Base-by-base conservation (phyloP, 2,888 invertebrate species). In the Drosophila acutilabella region DNA sequence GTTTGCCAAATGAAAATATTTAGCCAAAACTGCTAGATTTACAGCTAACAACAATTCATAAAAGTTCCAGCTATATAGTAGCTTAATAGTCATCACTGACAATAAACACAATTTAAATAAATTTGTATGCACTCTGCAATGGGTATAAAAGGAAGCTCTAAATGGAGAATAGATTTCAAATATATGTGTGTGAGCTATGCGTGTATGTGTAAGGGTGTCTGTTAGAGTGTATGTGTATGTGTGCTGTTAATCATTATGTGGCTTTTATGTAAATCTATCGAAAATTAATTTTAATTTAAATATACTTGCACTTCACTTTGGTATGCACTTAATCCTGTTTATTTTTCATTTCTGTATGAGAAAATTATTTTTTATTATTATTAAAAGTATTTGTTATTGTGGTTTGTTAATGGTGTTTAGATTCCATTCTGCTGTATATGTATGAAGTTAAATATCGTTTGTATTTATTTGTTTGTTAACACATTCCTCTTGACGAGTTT, bases 401-500 rank as follows among this genome's bases (percentile, higher is more conserved):
- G 18, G 18, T 23, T 62, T 38, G 38, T 74, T 51, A 8, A 30
- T 58, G 38, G 26, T 16, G 62, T 44, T 47, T 23, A 62, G 44
- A 60, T 67, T 76, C 62, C 20, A 48, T 66, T 56, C 23, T 67
- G 74, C 50, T 75, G 83, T 75, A 69, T 59, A 18, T 68, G 62
- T 69, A 67, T 78, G 69, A 66, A 66, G 50, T 74, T 80, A 69
- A 72, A 79, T 82, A 81, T 71, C 61, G 26, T 70, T 84, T 75
- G 36, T 36, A 61, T 54, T 73, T 51, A 48, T 64, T 60, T 64
- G 58, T 75, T 80, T 85, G 77, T 85, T 89, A 90, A 90, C 90
- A 89, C 90, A 89, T 89, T 89, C 80, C 89, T 88, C 89, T 89
- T 90, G 90, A 90, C 90, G 90, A 89, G 90, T 87, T 88, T 75